These are phyloP conservation scores for Marasmarcha lunaedactyla DNA, from an alignment of 2,888 invertebrate species.

Conservation along the genomic window DNA sequence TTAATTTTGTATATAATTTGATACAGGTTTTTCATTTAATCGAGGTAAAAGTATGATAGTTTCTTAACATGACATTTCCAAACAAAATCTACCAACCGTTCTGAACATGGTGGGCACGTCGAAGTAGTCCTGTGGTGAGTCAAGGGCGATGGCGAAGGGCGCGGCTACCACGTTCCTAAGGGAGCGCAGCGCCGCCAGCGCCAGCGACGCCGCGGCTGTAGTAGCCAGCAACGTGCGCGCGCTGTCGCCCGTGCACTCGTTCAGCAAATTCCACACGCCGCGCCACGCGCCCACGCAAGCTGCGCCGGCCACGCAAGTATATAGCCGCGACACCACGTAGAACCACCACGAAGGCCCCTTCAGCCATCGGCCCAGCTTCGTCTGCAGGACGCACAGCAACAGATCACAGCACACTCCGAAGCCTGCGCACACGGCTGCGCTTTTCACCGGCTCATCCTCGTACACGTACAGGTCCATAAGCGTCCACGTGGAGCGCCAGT, in stretches of 20 bases:
- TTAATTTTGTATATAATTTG: too few species aligned
- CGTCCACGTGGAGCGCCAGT: conserved; percentile 90
- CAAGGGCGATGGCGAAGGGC: conserved; percentile 82
- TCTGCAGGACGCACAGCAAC: conserved; percentile 76
- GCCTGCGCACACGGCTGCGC: conserved; percentile 75
- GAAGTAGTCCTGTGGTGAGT: conserved; percentile 83
- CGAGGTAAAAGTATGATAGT: too few species aligned
- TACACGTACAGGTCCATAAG: conserved; percentile 80
- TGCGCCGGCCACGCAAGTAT: conserved; percentile 81
- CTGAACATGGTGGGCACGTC: conserved; percentile 88
- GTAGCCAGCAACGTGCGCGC: conserved; percentile 72
- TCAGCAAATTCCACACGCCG: conserved; percentile 84
- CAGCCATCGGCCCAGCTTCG: conserved; percentile 60
- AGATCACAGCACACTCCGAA: conserved; percentile 80
- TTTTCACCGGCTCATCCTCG: conserved; percentile 69
- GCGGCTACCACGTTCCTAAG: conserved; percentile 85
- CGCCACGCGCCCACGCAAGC: conserved; percentile 91
- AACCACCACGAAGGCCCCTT: conserved; percentile 79
- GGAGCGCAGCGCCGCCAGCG: conserved; percentile 76
- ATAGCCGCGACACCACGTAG: conserved; percentile 77
- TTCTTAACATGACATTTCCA: too few species aligned
- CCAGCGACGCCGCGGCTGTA: conserved; percentile 74
- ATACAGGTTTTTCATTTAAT: too few species aligned
- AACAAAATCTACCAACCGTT: conserved; percentile 84
- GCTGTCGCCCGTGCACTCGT: conserved; percentile 75